Conservation (phyloP, 2,113 vertebrate genomes). For the Oryzias javanicus region DNA sequence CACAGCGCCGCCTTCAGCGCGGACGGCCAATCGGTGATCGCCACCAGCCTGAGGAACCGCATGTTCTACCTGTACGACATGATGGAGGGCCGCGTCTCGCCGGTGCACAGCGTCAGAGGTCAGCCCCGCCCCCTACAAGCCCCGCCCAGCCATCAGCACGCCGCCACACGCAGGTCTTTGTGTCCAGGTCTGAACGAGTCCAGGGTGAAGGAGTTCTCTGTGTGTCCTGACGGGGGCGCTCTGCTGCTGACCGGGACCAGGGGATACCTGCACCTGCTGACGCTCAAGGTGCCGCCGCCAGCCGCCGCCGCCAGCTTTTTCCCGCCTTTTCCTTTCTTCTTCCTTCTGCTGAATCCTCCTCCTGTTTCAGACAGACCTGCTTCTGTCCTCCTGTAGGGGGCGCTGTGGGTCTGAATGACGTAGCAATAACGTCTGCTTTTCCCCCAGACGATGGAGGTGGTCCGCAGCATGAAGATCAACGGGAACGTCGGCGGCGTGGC, state of each 20-base stretch:
- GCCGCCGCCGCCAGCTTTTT: too few species aligned
- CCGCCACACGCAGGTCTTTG: neutral
- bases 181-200: slow-evolving; percentile 85
- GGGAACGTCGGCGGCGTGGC: slow-evolving; percentile 77
- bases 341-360: neutral
- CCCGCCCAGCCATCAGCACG: neutral
- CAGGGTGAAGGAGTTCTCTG: slow-evolving; percentile 83
- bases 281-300: slow-evolving; percentile 77
- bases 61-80: slow-evolving; percentile 96
- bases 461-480: slow-evolving; percentile 89
- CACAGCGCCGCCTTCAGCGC: slow-evolving; percentile 85
- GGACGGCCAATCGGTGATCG: slow-evolving; percentile 87
- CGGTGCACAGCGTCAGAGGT: slow-evolving; percentile 86
- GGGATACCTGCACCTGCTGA: slow-evolving; percentile 89
- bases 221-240: slow-evolving; percentile 87
- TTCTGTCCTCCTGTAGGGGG: too few species aligned
- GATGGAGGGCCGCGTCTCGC: slow-evolving; percentile 86
- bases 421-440: too few species aligned
- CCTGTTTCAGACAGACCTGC: neutral
- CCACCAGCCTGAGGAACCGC: slow-evolving; percentile 84
- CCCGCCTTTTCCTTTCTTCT: too few species aligned
- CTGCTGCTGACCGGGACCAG: slow-evolving; percentile 87
- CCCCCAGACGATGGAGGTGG: slow-evolving; percentile 87
- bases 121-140: neutral
- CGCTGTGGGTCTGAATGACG: too few species aligned